Evolutionary conservation across 2,888 invertebrate species (phyloP).

Genomic region (Poecilobothrus nobilitatus): DNA sequence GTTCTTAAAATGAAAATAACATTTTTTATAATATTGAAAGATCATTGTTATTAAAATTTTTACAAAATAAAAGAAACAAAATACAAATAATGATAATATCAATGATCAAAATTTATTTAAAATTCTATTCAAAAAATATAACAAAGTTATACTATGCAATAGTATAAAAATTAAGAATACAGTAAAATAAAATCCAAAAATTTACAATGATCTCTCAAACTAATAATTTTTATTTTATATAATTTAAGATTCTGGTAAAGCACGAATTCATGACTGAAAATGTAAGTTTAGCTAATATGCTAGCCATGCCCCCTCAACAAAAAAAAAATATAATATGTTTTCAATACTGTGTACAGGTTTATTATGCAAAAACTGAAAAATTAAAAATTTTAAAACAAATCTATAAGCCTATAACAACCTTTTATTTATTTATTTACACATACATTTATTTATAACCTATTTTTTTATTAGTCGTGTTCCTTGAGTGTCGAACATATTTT

Average conservation of each 20-base stretch:
- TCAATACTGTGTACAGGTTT: not conserved
- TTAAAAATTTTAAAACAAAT: too few relatives aligned
- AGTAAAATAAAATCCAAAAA: not conserved
- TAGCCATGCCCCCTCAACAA: not conserved
- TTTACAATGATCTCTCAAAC: conserved; percentile 3
- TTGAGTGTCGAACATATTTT: too few relatives aligned
- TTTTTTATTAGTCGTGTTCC: too few relatives aligned
- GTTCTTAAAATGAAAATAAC: not conserved
- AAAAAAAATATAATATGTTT: not conserved
- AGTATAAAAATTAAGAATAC: too few relatives aligned
- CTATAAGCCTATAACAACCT: too few relatives aligned
- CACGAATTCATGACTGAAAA: conserved; percentile 1
- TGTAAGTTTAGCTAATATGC: not conserved
- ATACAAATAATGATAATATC: too few relatives aligned
- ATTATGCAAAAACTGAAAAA: not conserved
- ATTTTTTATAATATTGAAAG: not conserved
- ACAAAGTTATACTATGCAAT: too few relatives aligned
- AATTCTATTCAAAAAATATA: too few relatives aligned
- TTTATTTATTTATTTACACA: too few relatives aligned
- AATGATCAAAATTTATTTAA: too few relatives aligned
- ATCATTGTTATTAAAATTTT: not conserved
- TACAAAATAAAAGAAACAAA: too few relatives aligned
- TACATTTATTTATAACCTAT: too few relatives aligned
- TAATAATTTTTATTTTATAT: not conserved
- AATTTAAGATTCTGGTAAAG: not conserved